phyloP scores from a whole-genome alignment of 2,113 vertebrate species.

The Rutilus rutilus region DNA sequence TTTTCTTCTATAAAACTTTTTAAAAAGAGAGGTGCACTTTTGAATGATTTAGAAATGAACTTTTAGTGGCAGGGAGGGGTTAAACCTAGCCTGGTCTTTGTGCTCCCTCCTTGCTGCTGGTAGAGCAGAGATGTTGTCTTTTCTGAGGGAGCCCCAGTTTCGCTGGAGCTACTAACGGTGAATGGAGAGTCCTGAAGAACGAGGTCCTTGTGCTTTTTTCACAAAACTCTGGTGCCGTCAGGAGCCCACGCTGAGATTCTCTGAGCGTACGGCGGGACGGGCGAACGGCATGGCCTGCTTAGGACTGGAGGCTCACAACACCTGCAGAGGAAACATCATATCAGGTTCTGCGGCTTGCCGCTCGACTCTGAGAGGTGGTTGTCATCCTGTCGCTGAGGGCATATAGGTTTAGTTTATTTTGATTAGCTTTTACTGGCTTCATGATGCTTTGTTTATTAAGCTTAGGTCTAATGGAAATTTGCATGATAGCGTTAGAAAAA shows the following conservation, averaged over 20 bases:
- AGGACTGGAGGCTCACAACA: constrained; percentile 56
- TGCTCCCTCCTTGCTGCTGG: constrained; percentile 41
- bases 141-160: constrained; percentile 20
- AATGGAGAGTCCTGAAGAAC: constrained; percentile 30
- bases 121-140: not conserved
- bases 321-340: constrained; percentile 56
- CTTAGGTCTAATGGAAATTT: constrained; percentile 14
- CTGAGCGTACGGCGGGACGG: not conserved
- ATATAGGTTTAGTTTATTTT: not conserved
- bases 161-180: constrained; percentile 9
- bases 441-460: not conserved
- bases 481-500: not conserved
- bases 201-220: not conserved
- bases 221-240: constrained; percentile 9
- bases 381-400: not conserved
- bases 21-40: not conserved
- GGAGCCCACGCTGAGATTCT: not conserved
- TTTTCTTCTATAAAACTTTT: not conserved
- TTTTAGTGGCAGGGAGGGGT: constrained; percentile 34
- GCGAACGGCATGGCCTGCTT: constrained; percentile 57
- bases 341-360: constrained; percentile 62
- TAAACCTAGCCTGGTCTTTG: not conserved
- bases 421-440: not conserved
- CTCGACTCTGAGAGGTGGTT: not conserved
- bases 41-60: not conserved